A percentile compares a stretch with the other conserved stretches of the same genome.
Conservation (phyloP, 1,140 invertebrate genomes). For the Saccostrea echinata region DNA sequence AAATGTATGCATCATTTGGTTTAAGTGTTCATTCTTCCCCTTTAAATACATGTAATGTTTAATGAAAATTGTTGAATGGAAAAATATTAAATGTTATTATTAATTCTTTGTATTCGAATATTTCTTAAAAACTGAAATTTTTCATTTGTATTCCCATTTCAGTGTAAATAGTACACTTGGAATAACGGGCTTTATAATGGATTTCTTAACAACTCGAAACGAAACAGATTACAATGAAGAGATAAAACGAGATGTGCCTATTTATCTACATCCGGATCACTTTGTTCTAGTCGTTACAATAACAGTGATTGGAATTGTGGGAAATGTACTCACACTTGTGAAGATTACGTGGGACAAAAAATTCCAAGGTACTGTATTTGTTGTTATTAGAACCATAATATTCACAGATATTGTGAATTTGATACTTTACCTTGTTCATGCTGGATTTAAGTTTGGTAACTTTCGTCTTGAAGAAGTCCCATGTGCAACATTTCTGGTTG, state of each 20-base stretch:
- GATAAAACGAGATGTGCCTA: background rate
- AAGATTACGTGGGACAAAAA: background rate
- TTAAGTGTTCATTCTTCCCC: too few species aligned
- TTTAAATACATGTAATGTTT: too few species aligned
- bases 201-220: background rate
- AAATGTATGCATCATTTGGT: too few species aligned
- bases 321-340: background rate
- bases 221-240: background rate
- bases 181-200: too few species aligned
- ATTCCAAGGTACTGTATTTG: background rate
- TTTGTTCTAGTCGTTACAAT: background rate
- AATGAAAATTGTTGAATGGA: too few species aligned
- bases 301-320: background rate
- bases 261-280: background rate
- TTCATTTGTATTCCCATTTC: too few species aligned
- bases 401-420: constrained; percentile 15
- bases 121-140: too few species aligned
- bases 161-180: too few species aligned
- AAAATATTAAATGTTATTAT: too few species aligned
- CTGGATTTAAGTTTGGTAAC: background rate
- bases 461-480: background rate
- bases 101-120: too few species aligned
- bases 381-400: background rate
- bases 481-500: background rate
- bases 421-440: background rate